A percentile compares a stretch with the other conserved stretches of the same genome.
Evolutionary conservation across 2,113 vertebrate species (phyloP).

Genomic region (Nycticorax nycticorax): DNA sequence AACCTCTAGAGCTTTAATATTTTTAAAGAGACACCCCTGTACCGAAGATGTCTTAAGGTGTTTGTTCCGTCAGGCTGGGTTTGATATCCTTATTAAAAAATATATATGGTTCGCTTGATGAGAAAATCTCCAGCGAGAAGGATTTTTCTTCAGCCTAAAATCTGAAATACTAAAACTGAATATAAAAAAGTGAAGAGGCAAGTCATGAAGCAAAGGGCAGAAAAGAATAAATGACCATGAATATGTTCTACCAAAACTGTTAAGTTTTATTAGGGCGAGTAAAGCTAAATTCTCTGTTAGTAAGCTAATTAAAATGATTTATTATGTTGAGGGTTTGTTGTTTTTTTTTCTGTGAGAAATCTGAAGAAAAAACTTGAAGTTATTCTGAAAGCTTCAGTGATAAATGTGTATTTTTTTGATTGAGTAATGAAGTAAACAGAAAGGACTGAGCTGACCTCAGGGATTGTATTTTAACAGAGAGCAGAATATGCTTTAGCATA

Average conservation of each 20-base stretch:
- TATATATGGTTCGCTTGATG: background rate
- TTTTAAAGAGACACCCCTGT: background rate
- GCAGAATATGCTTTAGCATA: background rate
- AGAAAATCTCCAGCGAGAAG: background rate
- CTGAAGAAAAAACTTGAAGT: background rate
- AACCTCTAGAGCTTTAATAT: background rate
- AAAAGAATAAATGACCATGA: background rate
- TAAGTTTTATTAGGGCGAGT: background rate
- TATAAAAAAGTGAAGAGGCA: background rate
- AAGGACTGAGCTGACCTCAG: rapidly evolving
- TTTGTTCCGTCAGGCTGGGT: background rate
- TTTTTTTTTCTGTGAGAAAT: no score
- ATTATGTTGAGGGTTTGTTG: background rate
- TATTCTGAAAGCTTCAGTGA: background rate
- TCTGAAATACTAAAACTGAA: background rate
- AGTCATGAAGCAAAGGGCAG: background rate
- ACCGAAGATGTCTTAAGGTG: background rate
- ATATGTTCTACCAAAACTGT: background rate
- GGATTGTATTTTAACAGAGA: background rate
- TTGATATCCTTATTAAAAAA: background rate
- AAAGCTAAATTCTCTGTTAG: background rate
- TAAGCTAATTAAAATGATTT: background rate
- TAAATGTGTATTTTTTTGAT: background rate
- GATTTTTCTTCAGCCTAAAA: background rate
- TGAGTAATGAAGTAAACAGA: background rate